Base-by-base conservation (phyloP, 2,113 vertebrate species). In the Coryphaenoides rupestris region DNA sequence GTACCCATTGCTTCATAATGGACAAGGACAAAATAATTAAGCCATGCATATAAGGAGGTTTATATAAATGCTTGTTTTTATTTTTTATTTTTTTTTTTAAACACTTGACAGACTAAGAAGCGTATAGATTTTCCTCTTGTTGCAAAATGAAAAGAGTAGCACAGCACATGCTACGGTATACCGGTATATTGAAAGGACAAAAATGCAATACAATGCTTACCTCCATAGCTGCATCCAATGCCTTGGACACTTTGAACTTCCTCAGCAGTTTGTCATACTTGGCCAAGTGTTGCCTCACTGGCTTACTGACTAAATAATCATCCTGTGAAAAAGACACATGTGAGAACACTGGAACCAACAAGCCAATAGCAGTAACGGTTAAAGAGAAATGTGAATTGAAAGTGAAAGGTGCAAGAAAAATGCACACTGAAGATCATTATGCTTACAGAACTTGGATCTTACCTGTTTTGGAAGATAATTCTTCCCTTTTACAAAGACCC, bases 231-330 rank as follows among this genome's bases (percentile, higher is more conserved):
- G 89, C 87, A 84, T 99, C 96, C 49, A 99, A 91, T 26, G 96
- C 96, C 75, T 95, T 94, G 17, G 97, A 94, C 53, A 96, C 92
- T 22, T 94, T 88, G 73, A 99, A 99, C 65, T 88, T 89, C 88
- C 91, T 95, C 26, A 99, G 90, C 14, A 94, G 80, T 63, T 85
- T 91, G 88, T 99, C 96, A 0, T 98, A 95, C 67, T 94, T 95
- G 72, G 89, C 90, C 76, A 98, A 82, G 77, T 94, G 78, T 61
- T 86, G 86, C 81, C 73, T 95, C 53, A 89, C 89, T 47, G 93
- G 91, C 63, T 93, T 96, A 76, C 90, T 95, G 85, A 98, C 91
- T 70, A 93, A 85, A 84, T 94, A 93, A 71, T 99, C 97, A 78
- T 94, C 94, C 97, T 98, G 73, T 5, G 58, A 62, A 40, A 73